A percentile compares a stretch with the other conserved stretches of the same genome.
Conservation (phyloP, 2,113 vertebrate species). For the Neodon shergylaensis region DNA sequence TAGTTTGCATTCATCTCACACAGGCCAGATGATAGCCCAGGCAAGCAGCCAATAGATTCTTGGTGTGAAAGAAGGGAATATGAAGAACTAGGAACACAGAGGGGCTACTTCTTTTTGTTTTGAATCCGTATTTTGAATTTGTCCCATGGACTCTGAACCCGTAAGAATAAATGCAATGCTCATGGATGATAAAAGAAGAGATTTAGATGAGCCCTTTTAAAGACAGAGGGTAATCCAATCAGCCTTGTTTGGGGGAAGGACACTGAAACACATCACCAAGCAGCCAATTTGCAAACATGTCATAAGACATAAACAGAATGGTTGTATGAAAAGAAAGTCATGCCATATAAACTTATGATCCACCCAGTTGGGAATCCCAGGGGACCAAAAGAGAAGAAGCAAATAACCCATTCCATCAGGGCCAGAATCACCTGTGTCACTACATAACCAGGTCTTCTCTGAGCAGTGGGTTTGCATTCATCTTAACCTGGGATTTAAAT, state of each 20-base stretch:
- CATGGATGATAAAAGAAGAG: neutral
- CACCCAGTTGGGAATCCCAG: neutral
- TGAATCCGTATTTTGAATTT: neutral
- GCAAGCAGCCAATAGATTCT: constrained; percentile 48
- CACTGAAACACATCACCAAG: neutral
- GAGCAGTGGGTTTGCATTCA: neutral
- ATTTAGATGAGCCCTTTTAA: neutral
- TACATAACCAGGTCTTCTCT: neutral
- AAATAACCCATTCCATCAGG: neutral
- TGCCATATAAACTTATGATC: neutral
- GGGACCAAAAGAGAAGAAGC: constrained; percentile 18
- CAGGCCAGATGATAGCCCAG: constrained; percentile 31
- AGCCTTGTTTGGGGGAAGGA: neutral
- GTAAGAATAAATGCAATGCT: neutral
- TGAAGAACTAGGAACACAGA: neutral
- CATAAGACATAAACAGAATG: constrained; percentile 36
- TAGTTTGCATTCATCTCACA: constrained; percentile 22
- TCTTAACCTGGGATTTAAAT: neutral
- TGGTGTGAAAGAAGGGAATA: constrained; percentile 34
- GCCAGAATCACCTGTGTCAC: neutral
- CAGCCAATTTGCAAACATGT: constrained; percentile 50
- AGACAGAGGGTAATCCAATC: neutral
- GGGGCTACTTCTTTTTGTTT: neutral
- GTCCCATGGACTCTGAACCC: neutral
- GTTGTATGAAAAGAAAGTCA: constrained; percentile 34